Conservation (phyloP, 2,113 vertebrate genomes). For the Etheostoma spectabile region DNA sequence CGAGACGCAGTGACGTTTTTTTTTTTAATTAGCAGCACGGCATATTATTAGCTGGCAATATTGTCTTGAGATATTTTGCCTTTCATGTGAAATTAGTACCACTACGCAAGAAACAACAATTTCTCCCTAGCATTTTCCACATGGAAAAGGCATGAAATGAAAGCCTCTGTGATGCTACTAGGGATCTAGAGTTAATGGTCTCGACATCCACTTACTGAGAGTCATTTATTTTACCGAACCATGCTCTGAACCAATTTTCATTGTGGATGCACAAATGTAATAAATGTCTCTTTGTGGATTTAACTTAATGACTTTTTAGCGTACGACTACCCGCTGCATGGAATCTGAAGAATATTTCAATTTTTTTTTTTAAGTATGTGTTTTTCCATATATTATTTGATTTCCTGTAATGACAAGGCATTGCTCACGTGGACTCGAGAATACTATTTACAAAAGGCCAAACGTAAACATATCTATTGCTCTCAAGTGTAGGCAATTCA, state of each 20-base stretch:
- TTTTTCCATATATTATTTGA: not conserved
- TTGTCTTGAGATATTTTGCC: slow-evolving; percentile 54
- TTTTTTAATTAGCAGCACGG: slow-evolving; percentile 48
- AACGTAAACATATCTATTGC: not conserved
- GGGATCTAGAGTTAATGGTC: slow-evolving; percentile 52
- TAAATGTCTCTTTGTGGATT: slow-evolving; percentile 45
- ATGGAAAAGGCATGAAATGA: slow-evolving; percentile 68
- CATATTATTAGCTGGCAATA: slow-evolving; percentile 63
- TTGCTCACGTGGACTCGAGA: not conserved
- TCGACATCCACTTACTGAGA: slow-evolving; percentile 53
- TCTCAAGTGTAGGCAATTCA: not conserved
- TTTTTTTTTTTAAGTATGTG: not conserved
- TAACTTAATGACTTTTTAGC: slow-evolving; percentile 27
- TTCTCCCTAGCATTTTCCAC: slow-evolving; percentile 61
- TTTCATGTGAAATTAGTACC: slow-evolving; percentile 71
- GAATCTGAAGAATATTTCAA: slow-evolving; percentile 14
- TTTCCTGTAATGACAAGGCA: not conserved
- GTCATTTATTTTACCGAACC: slow-evolving; percentile 59
- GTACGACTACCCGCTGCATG: not conserved
- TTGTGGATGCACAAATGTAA: slow-evolving; percentile 40
- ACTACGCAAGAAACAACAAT: slow-evolving; percentile 51
- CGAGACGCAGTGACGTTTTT: slow-evolving; percentile 33
- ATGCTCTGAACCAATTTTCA: slow-evolving; percentile 46
- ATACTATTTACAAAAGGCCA: not conserved
- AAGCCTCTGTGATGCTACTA: slow-evolving; percentile 53